Base-by-base conservation (phyloP, 2,113 vertebrate species). In the Myotis brandtii region DNA sequence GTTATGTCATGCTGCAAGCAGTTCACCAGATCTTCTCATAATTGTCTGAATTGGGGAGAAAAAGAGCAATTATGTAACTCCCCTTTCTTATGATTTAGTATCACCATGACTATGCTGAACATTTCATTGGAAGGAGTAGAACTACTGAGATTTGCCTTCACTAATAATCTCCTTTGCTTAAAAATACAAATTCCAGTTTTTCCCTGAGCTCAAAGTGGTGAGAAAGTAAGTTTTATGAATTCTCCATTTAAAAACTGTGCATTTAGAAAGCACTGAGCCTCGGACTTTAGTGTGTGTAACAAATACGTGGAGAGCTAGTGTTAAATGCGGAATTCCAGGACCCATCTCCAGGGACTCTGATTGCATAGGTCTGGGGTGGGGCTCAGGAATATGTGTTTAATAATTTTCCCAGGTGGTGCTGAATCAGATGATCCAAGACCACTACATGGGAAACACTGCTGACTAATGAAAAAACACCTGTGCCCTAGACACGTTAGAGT, bases 171-270 rank as follows among this genome's bases (percentile, higher is more conserved):
- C 62, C n/a, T 69, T 85, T 85, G 37, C 77, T 73, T 72, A 94
- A 73, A 86, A 17, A 67, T 17, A 79, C 77, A 59, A 79, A 86
- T 64, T 18, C 23, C 11, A 80, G 4, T 69, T 67, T 75, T 95
- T 54, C 52, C 46, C 18, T 59, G 8, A 59, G 8, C 67, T 95
- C 3, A 89, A 54, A 67, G 2, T 9, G 43, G 2, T 70, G 4
- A 86, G n/a, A 86, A 89, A 83, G 12, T 81, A 85, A 70, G 73
- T 82, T 93, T 80, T 27, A 79, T 88, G 86, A 86, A 83, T 48
- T 9, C 27, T 86, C 89, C 70, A 67, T 46, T 95, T 67, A 83
- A 83, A 82, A 62, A 80, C 79, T 23, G 7, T 34, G 4, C 27
- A 75, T 10, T 93, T 83, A 66, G 40, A 46, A 89, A 9, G 16